Base-by-base conservation (phyloP, 92 coral and sea anemone genomes). In the Pocillopora meandrina region DNA sequence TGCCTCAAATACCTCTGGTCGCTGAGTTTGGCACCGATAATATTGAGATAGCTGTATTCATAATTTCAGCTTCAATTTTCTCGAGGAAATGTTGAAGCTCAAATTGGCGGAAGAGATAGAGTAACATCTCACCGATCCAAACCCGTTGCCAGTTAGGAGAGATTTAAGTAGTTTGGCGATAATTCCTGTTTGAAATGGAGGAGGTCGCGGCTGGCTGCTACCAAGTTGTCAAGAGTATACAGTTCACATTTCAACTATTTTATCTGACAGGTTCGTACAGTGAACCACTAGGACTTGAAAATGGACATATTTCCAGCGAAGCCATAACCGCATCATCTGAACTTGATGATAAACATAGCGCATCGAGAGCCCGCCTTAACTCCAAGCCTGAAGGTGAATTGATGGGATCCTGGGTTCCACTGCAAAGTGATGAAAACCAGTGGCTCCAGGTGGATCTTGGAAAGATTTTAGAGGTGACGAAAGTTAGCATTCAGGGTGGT, bases 361-460 rank as follows among this genome's bases (percentile, higher is more conserved):
- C 93, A 3, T 77, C 91, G 18, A 85, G 90, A 72, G 95, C 92
- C 11, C 90, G 98, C 78, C 89, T 94, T 17, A 92, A 92, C 75
- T 76, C 87, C 77, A 87, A 88, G 56, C 87, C 93, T 52, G 98
- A 91, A 52, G 93, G 87, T 61, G 95, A 94, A 21, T 80, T 77
- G 83, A 87, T 89, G 87, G 98, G 92, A 62, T 92, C 93, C 61
- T 94, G 98, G 98, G 93, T 83, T 77, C 92, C 98, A 23, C 79
- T 84, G 61, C 87, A 92, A 35, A 90, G 81, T 75, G 98, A 94
- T 61, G 93, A 92, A 42, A 82, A 84, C 77, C 95, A 89, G 74
- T 94, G 98, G 98, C 84, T 92, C 56, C 95, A 94, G 82, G 93
- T 94, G 56, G 88, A 92, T 65, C 82, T 92, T 83, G 97, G 95